Percentiles rank a stretch among this genome's conserved stretches.
Conservation (phyloP, 2,888 invertebrate genomes). For the Pollenia labialis region DNA sequence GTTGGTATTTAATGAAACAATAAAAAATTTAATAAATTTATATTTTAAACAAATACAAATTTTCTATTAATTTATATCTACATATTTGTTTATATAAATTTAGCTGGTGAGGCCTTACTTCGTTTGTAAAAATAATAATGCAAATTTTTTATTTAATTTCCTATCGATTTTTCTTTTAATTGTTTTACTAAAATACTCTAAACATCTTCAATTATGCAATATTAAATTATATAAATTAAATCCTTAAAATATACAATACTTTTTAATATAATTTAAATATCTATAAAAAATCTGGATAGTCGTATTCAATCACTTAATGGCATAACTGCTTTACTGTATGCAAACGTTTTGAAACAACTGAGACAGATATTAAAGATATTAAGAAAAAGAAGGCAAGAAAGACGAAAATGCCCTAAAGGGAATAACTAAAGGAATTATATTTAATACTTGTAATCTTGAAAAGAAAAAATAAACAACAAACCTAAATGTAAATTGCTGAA, state of each 20-base stretch:
- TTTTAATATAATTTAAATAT: neutral
- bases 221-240: slow-evolving; percentile 5
- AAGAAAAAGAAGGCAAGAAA: neutral
- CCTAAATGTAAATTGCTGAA: slow-evolving; percentile 44
- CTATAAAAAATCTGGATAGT: neutral
- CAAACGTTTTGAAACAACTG: neutral
- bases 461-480: slow-evolving; percentile 14
- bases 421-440: slow-evolving; percentile 52
- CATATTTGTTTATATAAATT: too few species aligned
- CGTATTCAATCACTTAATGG: slow-evolving; percentile 5
- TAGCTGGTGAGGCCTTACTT: too few species aligned
- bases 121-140: too few species aligned
- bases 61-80: too few species aligned
- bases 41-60: too few species aligned
- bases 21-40: too few species aligned
- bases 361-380: neutral
- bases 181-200: too few species aligned
- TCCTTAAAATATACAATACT: slow-evolving; percentile 5
- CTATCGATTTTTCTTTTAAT: too few species aligned
- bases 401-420: slow-evolving; percentile 32
- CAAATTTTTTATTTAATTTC: too few species aligned
- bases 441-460: slow-evolving; percentile 36
- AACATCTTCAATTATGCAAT: neutral
- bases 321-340: neutral
- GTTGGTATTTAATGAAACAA: too few species aligned